Evolutionary conservation across 2,797 vertebrate genomes (phyloP).

Genomic region (Botia kubotai): DNA sequence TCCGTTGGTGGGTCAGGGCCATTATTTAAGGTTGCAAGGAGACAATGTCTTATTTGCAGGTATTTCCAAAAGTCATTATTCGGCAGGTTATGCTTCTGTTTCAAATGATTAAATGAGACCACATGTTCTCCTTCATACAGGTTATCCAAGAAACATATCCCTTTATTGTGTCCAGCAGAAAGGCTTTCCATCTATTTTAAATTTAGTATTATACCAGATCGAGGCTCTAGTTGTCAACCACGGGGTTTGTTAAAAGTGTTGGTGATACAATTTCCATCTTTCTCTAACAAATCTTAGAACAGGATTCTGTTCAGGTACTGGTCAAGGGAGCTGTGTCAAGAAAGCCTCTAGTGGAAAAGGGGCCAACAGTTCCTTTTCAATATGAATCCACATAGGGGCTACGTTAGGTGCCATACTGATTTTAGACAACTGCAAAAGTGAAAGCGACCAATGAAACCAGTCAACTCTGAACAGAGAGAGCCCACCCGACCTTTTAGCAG

Average conservation of each 20-base stretch:
- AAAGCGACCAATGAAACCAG: constrained; percentile 4
- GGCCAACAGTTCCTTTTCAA: neutral
- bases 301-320: neutral
- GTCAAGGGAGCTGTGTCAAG: too few relatives aligned
- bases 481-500: neutral
- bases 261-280: neutral
- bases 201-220: neutral
- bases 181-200: neutral
- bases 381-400: too few relatives aligned
- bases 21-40: neutral
- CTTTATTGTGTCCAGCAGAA: constrained; percentile 2
- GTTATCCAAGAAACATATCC: neutral
- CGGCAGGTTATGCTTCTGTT: neutral
- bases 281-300: neutral
- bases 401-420: neutral
- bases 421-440: neutral
- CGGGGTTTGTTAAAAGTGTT: neutral
- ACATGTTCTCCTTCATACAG: neutral
- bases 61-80: neutral
- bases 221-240: neutral
- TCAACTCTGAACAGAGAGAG: neutral
- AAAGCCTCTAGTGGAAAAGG: neutral
- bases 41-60: neutral
- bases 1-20: neutral
- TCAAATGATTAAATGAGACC: neutral